Evolutionary conservation across 2,888 invertebrate genomes (phyloP), one percentile per base, ranked within the genome.

Genomic region (Limnephilus auricula): DNA sequence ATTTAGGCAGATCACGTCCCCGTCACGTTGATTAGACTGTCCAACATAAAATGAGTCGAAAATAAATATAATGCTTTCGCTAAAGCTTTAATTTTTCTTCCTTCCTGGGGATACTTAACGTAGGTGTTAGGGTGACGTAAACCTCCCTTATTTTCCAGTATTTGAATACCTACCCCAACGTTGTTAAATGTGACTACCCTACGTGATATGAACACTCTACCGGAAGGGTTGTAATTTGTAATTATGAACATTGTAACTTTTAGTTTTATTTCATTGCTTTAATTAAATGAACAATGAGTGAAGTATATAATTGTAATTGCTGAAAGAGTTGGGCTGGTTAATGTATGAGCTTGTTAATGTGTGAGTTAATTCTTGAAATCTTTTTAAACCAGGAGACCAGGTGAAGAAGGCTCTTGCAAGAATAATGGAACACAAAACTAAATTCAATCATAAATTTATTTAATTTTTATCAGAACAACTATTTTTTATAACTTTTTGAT

Each of bases 1-100:
- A 65, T 65, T 65, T 65, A 65, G 65, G 65, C 65, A 65, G 65
- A 65, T 65, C 65, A 65, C 65, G 65, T 65, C n/a, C 65, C n/a
- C 65, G n/a, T 65, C 25, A 65, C n/a, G 65, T 65, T 65, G 65
- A 65, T 65, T 65, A 65, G 65, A 65, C 65, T 65, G 65, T 65
- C 65, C 65, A 25, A 25, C 65, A 65, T 65, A 65, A 65, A 65
- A 65, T 65, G 65, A 65, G 25, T 65, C 6, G n/a, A n/a, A 65
- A 65, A 65, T 65, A 65, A 65, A 65, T n/a, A 65, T 65, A 65
- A 25, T 65, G 65, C 65, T 65, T 25, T 65, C 65, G 25, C n/a
- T 65, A 65, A 65, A 65, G 65, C 65, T 65, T 65, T 65, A 65
- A 65, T 65, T 65, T 65, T 65, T 65, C n/a, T 25, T 25, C 6